Evolutionary conservation across 2,113 vertebrate genomes (phyloP).

Genomic region (Notarius quadriscutis): DNA sequence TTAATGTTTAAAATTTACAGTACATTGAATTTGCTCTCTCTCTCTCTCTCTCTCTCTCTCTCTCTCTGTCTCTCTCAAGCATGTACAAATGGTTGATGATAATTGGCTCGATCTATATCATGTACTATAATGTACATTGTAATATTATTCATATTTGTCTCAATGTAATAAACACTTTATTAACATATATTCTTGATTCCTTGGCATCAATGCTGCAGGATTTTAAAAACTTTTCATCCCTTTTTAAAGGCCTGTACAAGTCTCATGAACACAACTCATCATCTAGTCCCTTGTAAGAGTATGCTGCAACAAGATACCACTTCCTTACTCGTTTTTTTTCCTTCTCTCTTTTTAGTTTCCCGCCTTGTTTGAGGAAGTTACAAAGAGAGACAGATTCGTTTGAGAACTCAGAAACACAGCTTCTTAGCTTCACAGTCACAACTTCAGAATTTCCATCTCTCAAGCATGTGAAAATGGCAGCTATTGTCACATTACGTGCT

Average conservation of each 20-base stretch:
- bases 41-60: not conserved
- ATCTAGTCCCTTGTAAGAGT: constrained; percentile 24
- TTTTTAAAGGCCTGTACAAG: not conserved
- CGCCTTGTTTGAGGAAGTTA: constrained; percentile 51
- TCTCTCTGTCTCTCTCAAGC: not conserved
- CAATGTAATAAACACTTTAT: not conserved
- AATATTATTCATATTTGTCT: not conserved
- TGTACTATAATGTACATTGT: not conserved
- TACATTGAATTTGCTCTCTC: no score
- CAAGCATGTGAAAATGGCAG: not conserved
- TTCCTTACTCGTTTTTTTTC: constrained; percentile 44
- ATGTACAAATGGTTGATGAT: not conserved
- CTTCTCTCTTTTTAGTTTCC: constrained; percentile 41
- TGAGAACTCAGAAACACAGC: constrained; percentile 5
- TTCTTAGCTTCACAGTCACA: not conserved
- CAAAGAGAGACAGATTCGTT: constrained; percentile 17
- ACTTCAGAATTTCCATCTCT: not conserved
- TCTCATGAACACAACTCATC: constrained; percentile 10
- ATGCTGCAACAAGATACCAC: constrained; percentile 55
- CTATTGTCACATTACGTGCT: no score
- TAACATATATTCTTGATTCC: not conserved
- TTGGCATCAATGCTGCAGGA: not conserved
- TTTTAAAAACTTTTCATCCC: not conserved
- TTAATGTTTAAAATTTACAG: no score
- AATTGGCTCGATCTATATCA: not conserved